Percentiles rank a stretch among this genome's conserved stretches.
Evolutionary conservation across 2,113 vertebrate species (phyloP).

Genomic region (Clarias macrocephalus): DNA sequence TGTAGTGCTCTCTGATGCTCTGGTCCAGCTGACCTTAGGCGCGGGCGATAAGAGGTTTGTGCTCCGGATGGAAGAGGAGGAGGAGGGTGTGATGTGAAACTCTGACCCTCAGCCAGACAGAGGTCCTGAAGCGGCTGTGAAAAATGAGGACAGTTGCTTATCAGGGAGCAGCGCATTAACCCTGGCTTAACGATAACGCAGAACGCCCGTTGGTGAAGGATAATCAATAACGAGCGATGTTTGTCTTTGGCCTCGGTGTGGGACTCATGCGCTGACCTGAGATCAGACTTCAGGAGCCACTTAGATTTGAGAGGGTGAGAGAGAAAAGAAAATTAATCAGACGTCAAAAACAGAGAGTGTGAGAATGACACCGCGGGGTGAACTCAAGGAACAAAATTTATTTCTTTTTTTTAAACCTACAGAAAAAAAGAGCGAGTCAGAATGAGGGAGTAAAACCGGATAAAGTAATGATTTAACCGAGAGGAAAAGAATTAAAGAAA

Average conservation of each 20-base stretch:
- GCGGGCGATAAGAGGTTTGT: constrained; percentile 60
- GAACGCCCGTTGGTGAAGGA: constrained; percentile 33
- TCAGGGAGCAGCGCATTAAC: constrained; percentile 42
- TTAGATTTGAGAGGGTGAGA: constrained; percentile 54
- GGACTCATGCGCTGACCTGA: constrained; percentile 51
- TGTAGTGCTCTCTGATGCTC: constrained; percentile 23
- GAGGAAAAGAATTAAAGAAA: constrained; percentile 70
- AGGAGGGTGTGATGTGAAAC: constrained; percentile 31
- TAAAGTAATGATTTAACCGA: constrained; percentile 8
- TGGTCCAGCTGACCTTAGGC: constrained; percentile 57
- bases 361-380: constrained; percentile 56
- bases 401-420: neutral
- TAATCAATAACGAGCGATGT: constrained; percentile 53
- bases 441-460: constrained; percentile 55
- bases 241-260: constrained; percentile 33
- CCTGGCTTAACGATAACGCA: constrained; percentile 25
- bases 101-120: constrained; percentile 43
- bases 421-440: neutral
- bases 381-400: constrained; percentile 40
- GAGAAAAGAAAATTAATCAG: neutral
- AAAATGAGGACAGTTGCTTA: constrained; percentile 65
- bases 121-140: constrained; percentile 46
- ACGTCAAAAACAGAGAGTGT: neutral
- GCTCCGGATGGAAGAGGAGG: constrained; percentile 32
- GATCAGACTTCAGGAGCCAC: constrained; percentile 70